These are phyloP conservation scores for Drosophila eugracilis DNA, from an alignment of 1,140 invertebrate species.

Conservation along the genomic window DNA sequence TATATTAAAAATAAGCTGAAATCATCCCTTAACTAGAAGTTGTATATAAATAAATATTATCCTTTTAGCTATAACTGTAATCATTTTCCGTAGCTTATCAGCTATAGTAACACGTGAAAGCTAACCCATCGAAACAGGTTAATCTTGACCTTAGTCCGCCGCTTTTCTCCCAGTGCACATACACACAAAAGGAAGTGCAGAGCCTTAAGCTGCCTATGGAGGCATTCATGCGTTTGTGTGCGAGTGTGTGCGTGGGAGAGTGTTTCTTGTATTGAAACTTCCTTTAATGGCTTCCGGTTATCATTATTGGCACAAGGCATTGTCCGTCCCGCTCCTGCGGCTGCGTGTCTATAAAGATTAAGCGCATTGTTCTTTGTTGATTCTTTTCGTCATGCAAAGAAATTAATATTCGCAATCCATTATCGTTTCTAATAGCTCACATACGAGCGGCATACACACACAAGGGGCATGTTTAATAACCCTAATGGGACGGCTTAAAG, in stretches of 20 bases:
- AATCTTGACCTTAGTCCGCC: neutral
- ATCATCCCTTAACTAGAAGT: too few species aligned
- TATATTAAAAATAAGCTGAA: too few species aligned
- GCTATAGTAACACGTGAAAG: too few species aligned
- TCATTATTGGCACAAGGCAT: slow-evolving; percentile 76
- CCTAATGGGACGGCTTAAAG: slow-evolving; percentile 74
- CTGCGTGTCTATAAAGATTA: slow-evolving; percentile 82
- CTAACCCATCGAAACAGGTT: neutral
- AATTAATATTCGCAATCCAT: slow-evolving; percentile 83
- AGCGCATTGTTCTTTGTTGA: slow-evolving; percentile 77
- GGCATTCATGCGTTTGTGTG: slow-evolving; percentile 40
- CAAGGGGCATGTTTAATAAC: slow-evolving; percentile 69
- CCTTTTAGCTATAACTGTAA: too few species aligned
- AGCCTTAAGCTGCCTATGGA: slow-evolving; percentile 50
- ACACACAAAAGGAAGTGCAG: slow-evolving; percentile 20
- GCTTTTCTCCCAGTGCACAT: slow-evolving; percentile 22
- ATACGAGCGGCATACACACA: slow-evolving; percentile 16
- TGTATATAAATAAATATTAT: too few species aligned
- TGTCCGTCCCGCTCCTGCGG: slow-evolving; percentile 42
- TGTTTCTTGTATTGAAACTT: slow-evolving; percentile 77
- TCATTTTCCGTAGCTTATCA: too few species aligned
- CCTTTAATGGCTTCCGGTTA: slow-evolving; percentile 84
- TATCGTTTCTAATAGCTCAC: slow-evolving; percentile 70
- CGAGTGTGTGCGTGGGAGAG: slow-evolving; percentile 29
- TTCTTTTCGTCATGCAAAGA: slow-evolving; percentile 80